Percentiles rank a stretch among this genome's conserved stretches.
phyloP scores from a whole-genome alignment of 2,797 vertebrate species.

The Gallinago solitaria region DNA sequence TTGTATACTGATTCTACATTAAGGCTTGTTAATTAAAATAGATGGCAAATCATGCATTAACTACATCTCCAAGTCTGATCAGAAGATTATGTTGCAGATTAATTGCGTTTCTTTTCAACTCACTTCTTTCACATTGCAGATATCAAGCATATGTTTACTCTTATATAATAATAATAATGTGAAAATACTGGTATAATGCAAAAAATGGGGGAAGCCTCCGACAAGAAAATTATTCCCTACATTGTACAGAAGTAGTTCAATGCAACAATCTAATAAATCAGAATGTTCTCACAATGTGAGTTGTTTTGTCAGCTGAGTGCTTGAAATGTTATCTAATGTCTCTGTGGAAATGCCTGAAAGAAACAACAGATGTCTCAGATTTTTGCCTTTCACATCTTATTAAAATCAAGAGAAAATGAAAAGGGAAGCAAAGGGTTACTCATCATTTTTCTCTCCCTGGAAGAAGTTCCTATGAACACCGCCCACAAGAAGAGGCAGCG shows the following conservation, averaged over 20 bases:
- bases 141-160: neutral
- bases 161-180: neutral
- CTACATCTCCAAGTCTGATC: neutral
- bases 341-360: conserved; percentile 55
- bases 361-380: conserved; percentile 57
- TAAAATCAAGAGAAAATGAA: conserved; percentile 46
- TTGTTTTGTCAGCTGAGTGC: conserved; percentile 57
- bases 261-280: conserved; percentile 2
- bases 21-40: neutral
- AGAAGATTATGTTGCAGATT: neutral
- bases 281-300: conserved; percentile 38
- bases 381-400: conserved; percentile 63
- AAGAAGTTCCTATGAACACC: conserved; percentile 23
- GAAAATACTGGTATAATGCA: neutral
- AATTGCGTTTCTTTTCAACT: neutral
- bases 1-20: neutral
- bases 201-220: neutral
- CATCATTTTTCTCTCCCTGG: neutral
- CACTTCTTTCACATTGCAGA: neutral
- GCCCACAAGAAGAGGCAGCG: neutral
- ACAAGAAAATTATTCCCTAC: neutral
- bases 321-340: conserved; percentile 66
- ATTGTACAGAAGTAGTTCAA: neutral
- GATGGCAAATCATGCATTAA: neutral
- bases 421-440: conserved; percentile 47